Conservation (phyloP, 2,113 vertebrate genomes). For the Catharus bicknelli region DNA sequence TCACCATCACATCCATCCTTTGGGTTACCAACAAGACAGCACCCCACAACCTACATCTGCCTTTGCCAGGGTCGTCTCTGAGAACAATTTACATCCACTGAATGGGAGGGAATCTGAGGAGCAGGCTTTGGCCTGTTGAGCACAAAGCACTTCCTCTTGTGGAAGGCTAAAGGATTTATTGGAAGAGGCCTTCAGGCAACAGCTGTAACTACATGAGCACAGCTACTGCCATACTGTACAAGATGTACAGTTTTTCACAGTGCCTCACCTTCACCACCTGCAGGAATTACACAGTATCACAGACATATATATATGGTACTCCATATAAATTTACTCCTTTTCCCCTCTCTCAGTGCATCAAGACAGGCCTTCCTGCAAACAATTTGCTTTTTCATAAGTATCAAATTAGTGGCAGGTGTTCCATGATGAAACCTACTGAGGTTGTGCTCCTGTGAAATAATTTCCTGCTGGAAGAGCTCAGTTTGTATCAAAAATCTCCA, state of each 20-base stretch:
- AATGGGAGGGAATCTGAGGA: background rate
- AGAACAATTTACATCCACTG: background rate
- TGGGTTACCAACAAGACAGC: background rate
- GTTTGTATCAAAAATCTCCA: background rate
- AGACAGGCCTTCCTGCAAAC: background rate
- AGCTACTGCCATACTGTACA: accelerated
- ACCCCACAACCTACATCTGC: background rate
- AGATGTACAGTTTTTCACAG: background rate
- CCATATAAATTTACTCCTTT: background rate
- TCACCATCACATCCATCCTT: background rate
- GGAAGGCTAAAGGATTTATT: background rate
- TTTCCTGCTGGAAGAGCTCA: background rate
- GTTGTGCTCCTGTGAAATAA: background rate
- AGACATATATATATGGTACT: no score
- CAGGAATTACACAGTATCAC: background rate
- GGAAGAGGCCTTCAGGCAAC: background rate
- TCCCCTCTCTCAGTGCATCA: background rate
- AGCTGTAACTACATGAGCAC: background rate
- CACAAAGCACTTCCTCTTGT: background rate
- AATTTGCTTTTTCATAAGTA: background rate
- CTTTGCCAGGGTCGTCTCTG: background rate
- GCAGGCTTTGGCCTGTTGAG: background rate
- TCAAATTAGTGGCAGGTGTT: background rate
- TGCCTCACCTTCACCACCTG: background rate
- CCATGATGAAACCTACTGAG: background rate